phyloP scores from a whole-genome alignment of 2,888 invertebrate genomes.

The Parnassius smintheus region DNA sequence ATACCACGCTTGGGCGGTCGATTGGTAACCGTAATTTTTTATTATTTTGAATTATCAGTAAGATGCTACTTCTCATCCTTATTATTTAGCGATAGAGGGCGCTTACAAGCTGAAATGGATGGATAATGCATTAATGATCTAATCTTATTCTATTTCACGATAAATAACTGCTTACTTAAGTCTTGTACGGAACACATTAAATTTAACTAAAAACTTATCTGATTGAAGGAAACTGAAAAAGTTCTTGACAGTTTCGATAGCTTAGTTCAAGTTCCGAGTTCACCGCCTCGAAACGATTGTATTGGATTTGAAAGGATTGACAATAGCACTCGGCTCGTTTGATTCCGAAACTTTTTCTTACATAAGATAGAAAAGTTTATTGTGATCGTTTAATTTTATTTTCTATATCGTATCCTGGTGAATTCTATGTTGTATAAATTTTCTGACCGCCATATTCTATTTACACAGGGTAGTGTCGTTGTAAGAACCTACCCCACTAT shows the following conservation, averaged over 20 bases:
- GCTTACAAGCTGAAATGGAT: too few relatives aligned
- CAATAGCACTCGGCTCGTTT: conserved; percentile 14
- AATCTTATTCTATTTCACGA: background rate
- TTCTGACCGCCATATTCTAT: too few relatives aligned
- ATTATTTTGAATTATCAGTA: too few relatives aligned
- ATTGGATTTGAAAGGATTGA: conserved; percentile 27
- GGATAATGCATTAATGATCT: too few relatives aligned
- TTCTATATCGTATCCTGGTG: too few relatives aligned
- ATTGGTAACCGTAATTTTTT: too few relatives aligned
- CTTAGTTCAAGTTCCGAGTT: conserved; percentile 14
- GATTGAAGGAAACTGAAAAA: conserved; percentile 25
- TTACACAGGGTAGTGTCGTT: too few relatives aligned
- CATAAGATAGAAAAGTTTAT: background rate
- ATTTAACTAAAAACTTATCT: conserved; percentile 8
- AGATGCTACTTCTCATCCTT: too few relatives aligned
- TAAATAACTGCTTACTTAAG: background rate
- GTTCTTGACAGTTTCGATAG: conserved; percentile 23
- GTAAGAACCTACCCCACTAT: too few relatives aligned
- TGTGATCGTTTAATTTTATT: background rate
- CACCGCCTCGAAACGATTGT: conserved; percentile 20
- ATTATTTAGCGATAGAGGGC: too few relatives aligned
- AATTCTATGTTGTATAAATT: too few relatives aligned
- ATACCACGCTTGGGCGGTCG: too few relatives aligned
- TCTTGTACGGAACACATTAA: conserved; percentile 23
- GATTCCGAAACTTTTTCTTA: conserved; percentile 19